Base-by-base conservation (phyloP, 2,888 invertebrate species). In the Drosophila emarginata region DNA sequence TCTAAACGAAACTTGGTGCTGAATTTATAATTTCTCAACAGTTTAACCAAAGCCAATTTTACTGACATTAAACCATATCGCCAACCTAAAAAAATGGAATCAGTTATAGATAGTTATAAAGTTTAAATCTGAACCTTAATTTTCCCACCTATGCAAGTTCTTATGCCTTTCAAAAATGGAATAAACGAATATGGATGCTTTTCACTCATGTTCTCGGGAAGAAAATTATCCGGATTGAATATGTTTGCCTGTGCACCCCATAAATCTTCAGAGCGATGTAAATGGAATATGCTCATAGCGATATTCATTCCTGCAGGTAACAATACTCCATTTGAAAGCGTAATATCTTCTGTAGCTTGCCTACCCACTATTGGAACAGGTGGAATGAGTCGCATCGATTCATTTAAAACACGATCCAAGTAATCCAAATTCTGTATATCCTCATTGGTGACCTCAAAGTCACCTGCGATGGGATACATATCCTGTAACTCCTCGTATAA, bases 221-320 rank as follows among this genome's bases (percentile, higher is more conserved):
- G 63, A 61, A 91, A 91, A 61, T 91, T 78, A 12, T 90, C 88
- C 0, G 91, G 91, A 80, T 91, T 89, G 40, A 91, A 91, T 0
- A 61, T 65, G 1, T 81, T 65, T 3, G 91, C 89, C 2, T 89
- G 72, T 0, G 77, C 67, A 0, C 91, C 91, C 91, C 91, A 91
- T 23, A 85, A 65, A 5, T 89, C 80, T 2, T 74, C 67, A 28
- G 79, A 79, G 6, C 91, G 88, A 62, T 91, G 91, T 64, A 89
- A 76, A 39, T 88, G 78, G 15, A 87, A 90, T 4, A 90, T 85
- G 56, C 87, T 81, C 2, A 91, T 67, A 12, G 65, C 72, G 4
- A 87, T 64, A 64, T 87, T 78, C 1, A 89, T 28, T 4, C 89
- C 90, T 18, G 78, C 76, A 0, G 91, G 90, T 11, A 91, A n/a